phyloP scores from a whole-genome alignment of 1,140 invertebrate genomes.

The Zaprionus capensis region DNA sequence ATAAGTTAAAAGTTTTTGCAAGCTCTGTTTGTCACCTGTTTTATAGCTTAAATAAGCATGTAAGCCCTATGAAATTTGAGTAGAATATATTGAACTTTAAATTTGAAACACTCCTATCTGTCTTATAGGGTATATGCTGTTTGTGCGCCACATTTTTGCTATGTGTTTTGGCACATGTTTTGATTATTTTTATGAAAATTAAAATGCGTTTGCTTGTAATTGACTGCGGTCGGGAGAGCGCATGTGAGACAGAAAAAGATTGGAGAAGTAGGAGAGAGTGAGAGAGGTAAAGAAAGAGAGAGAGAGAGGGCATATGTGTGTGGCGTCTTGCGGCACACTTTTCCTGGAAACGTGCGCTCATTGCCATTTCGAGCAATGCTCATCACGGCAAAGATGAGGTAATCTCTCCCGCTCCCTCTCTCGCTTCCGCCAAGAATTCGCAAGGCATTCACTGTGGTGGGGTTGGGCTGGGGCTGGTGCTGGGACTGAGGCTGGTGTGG shows the following conservation, averaged over 20 bases:
- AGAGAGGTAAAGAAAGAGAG: not conserved
- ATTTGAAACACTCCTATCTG: not conserved
- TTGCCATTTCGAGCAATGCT: slow-evolving; percentile 68
- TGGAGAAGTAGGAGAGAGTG: not conserved
- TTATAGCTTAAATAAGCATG: not conserved
- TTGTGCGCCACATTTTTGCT: slow-evolving; percentile 16
- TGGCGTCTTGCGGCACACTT: slow-evolving; percentile 56
- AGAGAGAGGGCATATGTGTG: slow-evolving; percentile 3
- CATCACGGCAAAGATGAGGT: slow-evolving; percentile 63
- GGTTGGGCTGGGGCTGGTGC: slow-evolving; percentile 2
- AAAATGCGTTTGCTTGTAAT: slow-evolving; percentile 81
- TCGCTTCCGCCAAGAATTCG: slow-evolving; percentile 33
- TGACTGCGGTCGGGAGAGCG: slow-evolving; percentile 34
- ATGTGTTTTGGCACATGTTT: slow-evolving; percentile 69
- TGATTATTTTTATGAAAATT: slow-evolving; percentile 81
- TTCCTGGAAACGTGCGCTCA: slow-evolving; percentile 75
- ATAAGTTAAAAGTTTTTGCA: not conserved
- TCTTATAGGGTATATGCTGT: not conserved
- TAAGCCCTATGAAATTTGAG: not conserved
- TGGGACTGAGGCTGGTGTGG: slow-evolving; percentile 7
- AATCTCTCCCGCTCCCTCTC: slow-evolving; percentile 47
- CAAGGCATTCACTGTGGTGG: slow-evolving; percentile 12
- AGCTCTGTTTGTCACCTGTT: not conserved
- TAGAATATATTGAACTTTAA: not conserved
- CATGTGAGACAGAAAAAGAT: not conserved